Evolutionary conservation across 1,140 invertebrate genomes (phyloP).

Genomic region (Drosophila arawakana): DNA sequence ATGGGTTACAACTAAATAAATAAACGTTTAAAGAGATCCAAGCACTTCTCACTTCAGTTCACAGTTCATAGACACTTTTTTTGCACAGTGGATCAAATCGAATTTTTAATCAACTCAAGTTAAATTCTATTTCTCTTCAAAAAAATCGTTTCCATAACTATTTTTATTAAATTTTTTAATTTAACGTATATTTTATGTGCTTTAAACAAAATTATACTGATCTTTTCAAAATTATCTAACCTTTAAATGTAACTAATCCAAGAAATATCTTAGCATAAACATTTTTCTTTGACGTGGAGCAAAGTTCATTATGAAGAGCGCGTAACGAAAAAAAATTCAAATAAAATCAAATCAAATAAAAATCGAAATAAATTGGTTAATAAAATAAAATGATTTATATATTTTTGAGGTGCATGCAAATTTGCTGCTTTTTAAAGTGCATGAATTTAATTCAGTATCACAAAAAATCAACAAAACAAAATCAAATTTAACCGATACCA

Average conservation of each 20-base stretch:
- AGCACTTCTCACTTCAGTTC: slow-evolving; percentile 30
- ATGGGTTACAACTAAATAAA: slow-evolving; percentile 4
- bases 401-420: slow-evolving; percentile 53
- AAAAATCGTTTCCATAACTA: background rate
- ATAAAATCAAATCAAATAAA: slow-evolving; percentile 23
- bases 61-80: slow-evolving; percentile 10
- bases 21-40: background rate
- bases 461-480: slow-evolving; percentile 28
- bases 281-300: slow-evolving; percentile 67
- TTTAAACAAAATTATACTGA: slow-evolving; percentile 21
- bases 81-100: slow-evolving; percentile 23
- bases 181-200: slow-evolving; percentile 14
- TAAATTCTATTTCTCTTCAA: background rate
- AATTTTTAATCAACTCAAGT: background rate
- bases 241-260: slow-evolving; percentile 67
- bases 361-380: slow-evolving; percentile 45
- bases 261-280: slow-evolving; percentile 54
- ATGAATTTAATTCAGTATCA: slow-evolving; percentile 34
- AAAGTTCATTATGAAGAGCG: slow-evolving; percentile 72
- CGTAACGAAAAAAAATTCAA: slow-evolving; percentile 42
- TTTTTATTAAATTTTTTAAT: background rate
- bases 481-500: slow-evolving; percentile 48
- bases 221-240: slow-evolving; percentile 36
- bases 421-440: slow-evolving; percentile 45
- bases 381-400: slow-evolving; percentile 26